Percentiles rank a stretch among this genome's conserved stretches.
These are phyloP conservation scores for mouse (Mus musculus) DNA, from an alignment of 2,113 vertebrate genomes.

Conservation along the genomic window DNA sequence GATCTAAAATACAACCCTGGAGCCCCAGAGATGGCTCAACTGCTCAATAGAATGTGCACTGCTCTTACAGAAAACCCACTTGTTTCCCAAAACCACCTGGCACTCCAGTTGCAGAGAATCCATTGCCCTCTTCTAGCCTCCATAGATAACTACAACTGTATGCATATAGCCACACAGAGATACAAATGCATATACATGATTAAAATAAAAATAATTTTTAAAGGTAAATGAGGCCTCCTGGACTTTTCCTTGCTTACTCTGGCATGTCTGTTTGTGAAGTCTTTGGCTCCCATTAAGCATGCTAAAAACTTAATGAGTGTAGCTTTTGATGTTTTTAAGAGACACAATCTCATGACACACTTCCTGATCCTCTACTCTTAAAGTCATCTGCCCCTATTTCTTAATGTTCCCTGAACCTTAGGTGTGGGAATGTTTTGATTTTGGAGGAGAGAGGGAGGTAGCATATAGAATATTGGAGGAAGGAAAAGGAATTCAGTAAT, in stretches of 20 bases:
- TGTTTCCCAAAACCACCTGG: background rate
- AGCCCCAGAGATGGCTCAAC: background rate
- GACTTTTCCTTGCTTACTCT: background rate
- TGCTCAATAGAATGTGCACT: too few species aligned
- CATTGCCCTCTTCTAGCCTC: background rate
- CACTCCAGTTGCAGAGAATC: background rate
- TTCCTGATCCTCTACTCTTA: background rate
- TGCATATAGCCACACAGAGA: background rate
- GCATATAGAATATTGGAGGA: background rate
- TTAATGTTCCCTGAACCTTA: background rate
- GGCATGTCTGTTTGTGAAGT: background rate
- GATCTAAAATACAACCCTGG: background rate
- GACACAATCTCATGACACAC: background rate
- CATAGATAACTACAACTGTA: background rate
- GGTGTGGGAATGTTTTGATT: background rate
- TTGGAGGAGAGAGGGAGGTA: background rate
- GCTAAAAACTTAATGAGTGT: background rate
- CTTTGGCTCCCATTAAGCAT: background rate
- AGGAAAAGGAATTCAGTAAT: background rate
- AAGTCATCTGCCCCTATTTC: background rate
- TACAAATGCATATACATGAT: background rate
- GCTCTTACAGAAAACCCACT: background rate
- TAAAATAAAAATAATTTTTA: background rate
- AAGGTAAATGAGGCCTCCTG: background rate
- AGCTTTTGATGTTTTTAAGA: background rate